phyloP scores from a whole-genome alignment of 2,113 vertebrate genomes.

The Aldabrachelys gigantea region DNA sequence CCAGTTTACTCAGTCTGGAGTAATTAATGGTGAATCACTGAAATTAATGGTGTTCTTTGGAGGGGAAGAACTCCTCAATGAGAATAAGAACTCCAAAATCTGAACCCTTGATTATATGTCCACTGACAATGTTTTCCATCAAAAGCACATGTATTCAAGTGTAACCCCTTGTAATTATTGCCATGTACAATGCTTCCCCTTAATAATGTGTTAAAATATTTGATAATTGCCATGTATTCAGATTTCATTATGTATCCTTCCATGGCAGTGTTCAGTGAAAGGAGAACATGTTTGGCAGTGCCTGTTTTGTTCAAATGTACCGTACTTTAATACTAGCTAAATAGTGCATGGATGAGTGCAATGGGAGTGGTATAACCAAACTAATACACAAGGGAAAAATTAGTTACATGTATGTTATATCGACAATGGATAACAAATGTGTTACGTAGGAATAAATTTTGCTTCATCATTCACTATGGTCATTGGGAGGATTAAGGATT shows the following conservation, averaged over 20 bases:
- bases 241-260: not conserved
- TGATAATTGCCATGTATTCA: fast-evolving
- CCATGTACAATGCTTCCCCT: not conserved
- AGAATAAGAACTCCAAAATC: fast-evolving
- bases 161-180: not conserved
- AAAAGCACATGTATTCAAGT: not conserved
- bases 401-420: not conserved
- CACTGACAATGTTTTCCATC: not conserved
- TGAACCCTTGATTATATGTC: not conserved
- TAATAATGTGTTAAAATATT: not conserved
- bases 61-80: fast-evolving
- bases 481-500: not conserved
- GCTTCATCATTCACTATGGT: not conserved
- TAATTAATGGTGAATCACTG: not conserved
- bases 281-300: fast-evolving
- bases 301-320: not conserved
- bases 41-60: fast-evolving
- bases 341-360: not conserved
- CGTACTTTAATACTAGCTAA: not conserved
- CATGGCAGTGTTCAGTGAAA: not conserved
- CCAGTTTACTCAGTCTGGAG: fast-evolving
- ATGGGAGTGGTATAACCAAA: not conserved
- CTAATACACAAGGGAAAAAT: not conserved
- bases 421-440: not conserved
- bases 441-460: not conserved